Base-by-base conservation (phyloP, 1,140 invertebrate species). In the Drosophila grimshawi region DNA sequence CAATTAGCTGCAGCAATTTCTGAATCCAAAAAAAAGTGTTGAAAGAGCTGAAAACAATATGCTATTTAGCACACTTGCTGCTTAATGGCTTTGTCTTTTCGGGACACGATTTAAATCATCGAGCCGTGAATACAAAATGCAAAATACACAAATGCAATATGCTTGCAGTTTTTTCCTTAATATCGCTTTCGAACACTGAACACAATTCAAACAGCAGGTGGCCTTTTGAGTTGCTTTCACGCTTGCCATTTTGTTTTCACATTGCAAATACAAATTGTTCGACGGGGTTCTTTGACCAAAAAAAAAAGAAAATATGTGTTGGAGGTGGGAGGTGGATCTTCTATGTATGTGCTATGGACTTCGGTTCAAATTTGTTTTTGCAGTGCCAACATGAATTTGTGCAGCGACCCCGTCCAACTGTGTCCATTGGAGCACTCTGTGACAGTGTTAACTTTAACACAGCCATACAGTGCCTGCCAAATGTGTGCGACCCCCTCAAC, bases 181-280 rank as follows among this genome's bases (percentile, higher is more conserved):
- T 19, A 19, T 19, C 10, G 45, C 65, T 60, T 55, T 55, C 8
- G 37, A 56, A 56, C 37, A 33, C 5, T 39, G 27, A 52, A 80
- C 78, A 88, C 83, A 88, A 86, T 89, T 88, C 83, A 86, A 82
- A 86, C 83, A 88, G 83, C 83, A 88, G 80, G 83, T 88, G 83
- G 78, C 48, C 72, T 60, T 60, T 56, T 32, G 49, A 51, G 49
- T 37, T 41, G 53, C 35, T 27, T 19, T 10, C 39, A 3, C 63
- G 63, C 46, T 76, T 71, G 81, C 81, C 83, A 88, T 86, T 86
- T 86, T 86, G 83, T 83, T 88, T 80, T 70, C 77, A 74, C 83
- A 83, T 74, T 70, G 85, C 85, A 88, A 88, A 88, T 80, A 88
- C 85, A 88, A 88, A 88, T 88, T 89, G 80, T 80, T 76, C 66